Evolutionary conservation across 2,797 vertebrate species (phyloP).

Genomic region (Myripristis murdjan): DNA sequence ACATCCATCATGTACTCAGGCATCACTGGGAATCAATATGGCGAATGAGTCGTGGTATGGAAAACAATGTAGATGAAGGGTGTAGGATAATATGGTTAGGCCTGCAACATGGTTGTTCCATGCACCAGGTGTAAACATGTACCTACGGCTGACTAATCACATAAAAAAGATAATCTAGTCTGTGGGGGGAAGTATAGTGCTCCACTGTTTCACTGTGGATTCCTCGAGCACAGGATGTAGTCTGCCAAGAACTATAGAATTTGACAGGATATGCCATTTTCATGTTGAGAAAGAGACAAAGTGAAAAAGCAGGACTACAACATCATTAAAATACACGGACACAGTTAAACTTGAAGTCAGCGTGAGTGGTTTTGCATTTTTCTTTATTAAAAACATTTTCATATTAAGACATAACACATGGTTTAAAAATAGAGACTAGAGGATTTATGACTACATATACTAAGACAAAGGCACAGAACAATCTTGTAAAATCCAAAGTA

Average conservation of each 20-base stretch:
- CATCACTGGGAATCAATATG: conserved; percentile 61
- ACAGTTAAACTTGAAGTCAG: neutral
- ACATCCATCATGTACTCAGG: conserved; percentile 74
- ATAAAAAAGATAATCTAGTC: conserved; percentile 13
- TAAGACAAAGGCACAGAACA: neutral
- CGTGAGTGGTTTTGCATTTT: neutral
- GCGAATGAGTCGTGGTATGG: conserved; percentile 55
- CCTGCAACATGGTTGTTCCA: conserved; percentile 7
- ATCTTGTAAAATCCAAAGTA: neutral
- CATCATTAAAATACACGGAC: neutral
- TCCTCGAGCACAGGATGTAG: neutral
- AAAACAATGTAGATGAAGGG: conserved; percentile 41
- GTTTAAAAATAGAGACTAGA: neutral
- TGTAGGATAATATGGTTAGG: conserved; percentile 24
- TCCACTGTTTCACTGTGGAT: neutral
- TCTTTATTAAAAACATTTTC: neutral
- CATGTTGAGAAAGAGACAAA: conserved; percentile 3
- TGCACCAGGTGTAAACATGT: conserved; percentile 8
- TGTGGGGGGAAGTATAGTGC: neutral
- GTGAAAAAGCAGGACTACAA: neutral
- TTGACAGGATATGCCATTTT: conserved; percentile 11
- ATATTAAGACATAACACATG: neutral
- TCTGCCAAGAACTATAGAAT: neutral
- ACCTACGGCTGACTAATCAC: conserved; percentile 17
- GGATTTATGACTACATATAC: neutral